Evolutionary conservation across 2,888 invertebrate genomes (phyloP).

Genomic region (Epistrophe eligans): DNA sequence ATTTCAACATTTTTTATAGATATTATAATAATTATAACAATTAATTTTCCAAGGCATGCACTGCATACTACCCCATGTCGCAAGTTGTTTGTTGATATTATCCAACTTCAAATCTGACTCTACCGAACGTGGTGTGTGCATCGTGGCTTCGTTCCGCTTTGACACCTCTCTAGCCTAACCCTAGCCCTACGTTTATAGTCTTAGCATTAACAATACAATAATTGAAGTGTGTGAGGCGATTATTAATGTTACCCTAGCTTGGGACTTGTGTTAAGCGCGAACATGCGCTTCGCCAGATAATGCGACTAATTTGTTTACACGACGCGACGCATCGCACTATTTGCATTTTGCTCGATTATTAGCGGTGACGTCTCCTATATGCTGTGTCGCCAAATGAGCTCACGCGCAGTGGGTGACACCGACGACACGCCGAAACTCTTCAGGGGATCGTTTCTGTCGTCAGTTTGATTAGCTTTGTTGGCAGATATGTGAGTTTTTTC

Average conservation of each 20-base stretch:
- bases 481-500: slow-evolving; percentile 59
- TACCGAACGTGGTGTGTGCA: slow-evolving; percentile 1
- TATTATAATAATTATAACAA: neutral
- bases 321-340: slow-evolving; percentile 29
- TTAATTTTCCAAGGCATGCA: neutral
- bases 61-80: neutral
- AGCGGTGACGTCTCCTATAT: slow-evolving; percentile 48
- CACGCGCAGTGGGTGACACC: slow-evolving; percentile 71
- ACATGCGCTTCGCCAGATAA: slow-evolving; percentile 69
- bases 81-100: slow-evolving; percentile 28
- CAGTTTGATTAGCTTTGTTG: slow-evolving; percentile 74
- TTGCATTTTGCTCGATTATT: slow-evolving; percentile 23
- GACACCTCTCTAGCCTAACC: neutral
- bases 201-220: slow-evolving; percentile 56
- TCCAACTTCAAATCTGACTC: neutral
- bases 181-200: neutral
- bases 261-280: slow-evolving; percentile 65
- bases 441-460: slow-evolving; percentile 71
- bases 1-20: neutral
- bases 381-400: slow-evolving; percentile 56
- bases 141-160: slow-evolving; percentile 9
- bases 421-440: slow-evolving; percentile 57
- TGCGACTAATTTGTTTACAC: slow-evolving; percentile 74
- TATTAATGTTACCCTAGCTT: slow-evolving; percentile 65
- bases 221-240: slow-evolving; percentile 54